Base-by-base conservation (phyloP, 1,140 invertebrate species). In the Drosophila mojavensis region DNA sequence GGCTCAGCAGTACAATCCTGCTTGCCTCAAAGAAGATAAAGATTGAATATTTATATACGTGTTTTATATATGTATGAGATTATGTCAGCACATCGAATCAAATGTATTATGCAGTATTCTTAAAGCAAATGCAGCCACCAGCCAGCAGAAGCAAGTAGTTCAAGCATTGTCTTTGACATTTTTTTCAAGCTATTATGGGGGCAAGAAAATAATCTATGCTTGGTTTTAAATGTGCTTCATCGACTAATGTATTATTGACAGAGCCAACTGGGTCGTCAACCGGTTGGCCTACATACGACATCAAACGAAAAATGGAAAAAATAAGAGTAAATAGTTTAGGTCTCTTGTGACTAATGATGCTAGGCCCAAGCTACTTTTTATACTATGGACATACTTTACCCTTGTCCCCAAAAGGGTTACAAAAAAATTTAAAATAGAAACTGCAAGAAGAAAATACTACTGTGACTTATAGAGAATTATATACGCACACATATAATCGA, bases 31-130 rank as follows among this genome's bases (percentile, higher is more conserved):
- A 51, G 15, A 64, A 58, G 62, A 67, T 48, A 60, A 72, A 63
- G 58, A 72, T 72, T 72, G 70, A 72, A 73, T 73, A 67, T 73
- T 73, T 73, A 73, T 67, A 68, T 47, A 20, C 17, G 45, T 60
- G 30, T 39, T 13, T 60, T 7, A 48, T 62, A 26, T 62, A 15
- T 50, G 30, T 60, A 17, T n/a, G 6, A 11, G 45, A 61, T 48
- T 61, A 39, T 62, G 60, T 62, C 60, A 10, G 28, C 47, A 17
- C 47, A 62, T 62, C 47, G 45, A 50, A 26, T 36, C 11, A 48
- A 60, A 47, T 62, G 28, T 45, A 41, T 39, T 60, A 26, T 20
- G 17, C 28, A 33, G 17, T 20, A 28, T 15, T 7, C 15, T 48
- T 15, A 60, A 48, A 28, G 58, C 43, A 60, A 20, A 48, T 60